phyloP scores from a whole-genome alignment of 2,888 invertebrate species.

The Caenorhabditis auriculariae region DNA sequence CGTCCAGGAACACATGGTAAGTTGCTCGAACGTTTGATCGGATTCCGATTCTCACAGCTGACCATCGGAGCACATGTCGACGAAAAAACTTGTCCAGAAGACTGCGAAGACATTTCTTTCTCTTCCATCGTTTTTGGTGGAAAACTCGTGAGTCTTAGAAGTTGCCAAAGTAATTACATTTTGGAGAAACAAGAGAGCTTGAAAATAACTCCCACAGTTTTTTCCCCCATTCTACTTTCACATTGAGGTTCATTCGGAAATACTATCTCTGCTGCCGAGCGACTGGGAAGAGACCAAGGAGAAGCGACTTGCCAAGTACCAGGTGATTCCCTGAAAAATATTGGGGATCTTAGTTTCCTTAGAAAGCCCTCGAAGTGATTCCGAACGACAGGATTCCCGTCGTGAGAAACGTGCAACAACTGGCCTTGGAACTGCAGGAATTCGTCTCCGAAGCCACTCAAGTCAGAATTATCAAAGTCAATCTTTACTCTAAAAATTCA shows the following conservation, averaged over 20 bases:
- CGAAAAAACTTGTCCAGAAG: conserved; percentile 39
- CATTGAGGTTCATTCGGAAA: conserved; percentile 27
- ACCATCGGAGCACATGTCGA: conserved; percentile 24
- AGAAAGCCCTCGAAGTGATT: conserved; percentile 47
- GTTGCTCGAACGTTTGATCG: no score
- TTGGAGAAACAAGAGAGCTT: not conserved
- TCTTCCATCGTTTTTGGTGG: conserved; percentile 56
- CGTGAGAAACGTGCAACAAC: conserved; percentile 43
- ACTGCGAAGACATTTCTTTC: conserved; percentile 50
- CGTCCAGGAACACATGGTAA: conserved; percentile 42
- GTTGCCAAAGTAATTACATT: no score
- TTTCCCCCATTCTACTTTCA: not conserved
- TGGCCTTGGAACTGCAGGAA: conserved; percentile 46
- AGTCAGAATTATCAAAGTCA: no score
- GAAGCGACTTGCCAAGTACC: conserved; percentile 41
- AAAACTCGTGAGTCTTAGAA: conserved; percentile 25
- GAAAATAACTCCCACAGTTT: not conserved
- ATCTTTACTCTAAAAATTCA: no score
- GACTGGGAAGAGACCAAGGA: conserved; percentile 58
- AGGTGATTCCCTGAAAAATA: conserved; percentile 13
- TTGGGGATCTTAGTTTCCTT: conserved; percentile 6
- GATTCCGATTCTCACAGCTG: no score
- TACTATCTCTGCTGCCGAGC: conserved; percentile 46
- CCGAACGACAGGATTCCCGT: conserved; percentile 51
- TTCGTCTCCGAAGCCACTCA: conserved; percentile 38